A percentile compares a stretch with the other conserved stretches of the same genome.
These are phyloP conservation scores for Cuniculus paca DNA, from an alignment of 2,797 vertebrate genomes.

Conservation along the genomic window DNA sequence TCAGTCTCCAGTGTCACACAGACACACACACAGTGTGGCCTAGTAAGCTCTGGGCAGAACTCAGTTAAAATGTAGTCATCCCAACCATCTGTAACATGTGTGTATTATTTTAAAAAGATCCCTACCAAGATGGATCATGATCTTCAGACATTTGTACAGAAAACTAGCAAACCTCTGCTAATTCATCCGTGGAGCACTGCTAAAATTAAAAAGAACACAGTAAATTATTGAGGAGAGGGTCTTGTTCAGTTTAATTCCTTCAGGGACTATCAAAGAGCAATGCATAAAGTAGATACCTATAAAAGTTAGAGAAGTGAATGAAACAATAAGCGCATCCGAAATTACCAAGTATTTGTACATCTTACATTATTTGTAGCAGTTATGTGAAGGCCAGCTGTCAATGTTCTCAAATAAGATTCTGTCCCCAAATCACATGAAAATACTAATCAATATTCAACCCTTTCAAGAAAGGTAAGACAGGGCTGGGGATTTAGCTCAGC, in stretches of 20 bases:
- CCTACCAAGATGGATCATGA: not conserved
- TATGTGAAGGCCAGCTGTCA: not conserved
- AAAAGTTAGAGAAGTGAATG: not conserved
- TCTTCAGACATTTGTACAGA: conserved; percentile 41
- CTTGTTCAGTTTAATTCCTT: not conserved
- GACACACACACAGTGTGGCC: not conserved
- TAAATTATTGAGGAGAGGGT: not conserved
- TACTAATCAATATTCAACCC: not conserved
- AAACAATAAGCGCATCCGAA: not conserved
- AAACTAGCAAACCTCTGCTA: not conserved
- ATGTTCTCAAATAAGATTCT: not conserved
- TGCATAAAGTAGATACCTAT: not conserved
- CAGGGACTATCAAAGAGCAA: not conserved
- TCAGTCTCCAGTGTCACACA: not conserved
- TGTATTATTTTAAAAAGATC: not conserved
- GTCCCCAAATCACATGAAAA: conserved; percentile 11
- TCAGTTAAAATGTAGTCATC: not conserved
- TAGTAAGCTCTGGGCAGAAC: not conserved
- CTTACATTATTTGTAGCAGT: conserved; percentile 1
- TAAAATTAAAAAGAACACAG: not conserved
- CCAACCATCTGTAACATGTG: not conserved
- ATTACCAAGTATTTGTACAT: not conserved
- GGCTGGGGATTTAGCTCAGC: no score
- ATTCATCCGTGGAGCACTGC: not conserved
- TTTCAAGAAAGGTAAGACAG: not conserved